These are phyloP conservation scores for Catostomus latipinnis DNA, from an alignment of 2,797 vertebrate genomes.

Conservation along the genomic window DNA sequence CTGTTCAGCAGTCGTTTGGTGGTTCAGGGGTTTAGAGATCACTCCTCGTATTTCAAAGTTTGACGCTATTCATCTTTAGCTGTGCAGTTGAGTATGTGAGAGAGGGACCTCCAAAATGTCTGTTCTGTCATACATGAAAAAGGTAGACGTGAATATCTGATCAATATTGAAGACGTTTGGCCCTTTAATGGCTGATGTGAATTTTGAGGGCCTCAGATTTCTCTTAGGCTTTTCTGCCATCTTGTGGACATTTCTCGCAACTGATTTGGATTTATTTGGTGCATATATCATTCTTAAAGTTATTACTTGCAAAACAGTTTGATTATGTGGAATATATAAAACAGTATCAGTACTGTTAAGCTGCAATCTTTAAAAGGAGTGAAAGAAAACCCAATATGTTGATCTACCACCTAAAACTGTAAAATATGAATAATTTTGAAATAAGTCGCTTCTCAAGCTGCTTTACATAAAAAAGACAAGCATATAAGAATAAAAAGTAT, in stretches of 20 bases:
- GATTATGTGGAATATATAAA: neutral
- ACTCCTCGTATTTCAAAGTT: neutral
- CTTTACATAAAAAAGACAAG: too few species aligned
- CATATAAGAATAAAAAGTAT: too few species aligned
- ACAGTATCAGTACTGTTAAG: too few species aligned
- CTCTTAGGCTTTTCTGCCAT: conserved; percentile 41
- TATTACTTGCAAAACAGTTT: neutral
- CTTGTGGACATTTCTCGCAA: conserved; percentile 50
- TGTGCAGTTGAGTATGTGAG: neutral
- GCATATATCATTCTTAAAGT: neutral
- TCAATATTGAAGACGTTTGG: neutral
- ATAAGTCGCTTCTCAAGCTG: too few species aligned
- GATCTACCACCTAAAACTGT: too few species aligned
- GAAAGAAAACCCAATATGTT: too few species aligned
- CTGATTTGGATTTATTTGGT: neutral
- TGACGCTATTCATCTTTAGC: conserved; percentile 15
- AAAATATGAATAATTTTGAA: too few species aligned
- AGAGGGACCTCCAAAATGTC: neutral
- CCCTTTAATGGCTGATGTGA: neutral
- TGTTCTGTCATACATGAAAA: conserved; percentile 6
- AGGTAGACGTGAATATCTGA: neutral
- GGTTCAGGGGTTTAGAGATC: neutral
- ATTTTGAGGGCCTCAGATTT: neutral
- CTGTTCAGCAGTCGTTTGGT: neutral
- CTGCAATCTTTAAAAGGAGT: too few species aligned